Base-by-base conservation (phyloP, 2,113 vertebrate genomes). In the Eidolon helvum region DNA sequence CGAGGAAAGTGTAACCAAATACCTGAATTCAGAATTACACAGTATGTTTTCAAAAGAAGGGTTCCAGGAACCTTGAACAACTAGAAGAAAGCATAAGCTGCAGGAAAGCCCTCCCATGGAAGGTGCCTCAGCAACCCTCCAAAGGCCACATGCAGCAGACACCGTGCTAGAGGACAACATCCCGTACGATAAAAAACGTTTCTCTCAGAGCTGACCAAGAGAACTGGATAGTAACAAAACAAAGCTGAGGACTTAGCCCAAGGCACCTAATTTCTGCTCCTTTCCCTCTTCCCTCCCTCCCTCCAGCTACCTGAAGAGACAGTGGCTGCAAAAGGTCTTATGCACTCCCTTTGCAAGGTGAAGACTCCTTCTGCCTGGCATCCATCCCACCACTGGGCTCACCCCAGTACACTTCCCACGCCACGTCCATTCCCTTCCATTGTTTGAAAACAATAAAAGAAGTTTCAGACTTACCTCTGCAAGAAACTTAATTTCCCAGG, bases 391-490 rank as follows among this genome's bases (percentile, higher is more conserved):
- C 59, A 63, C 40, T 10, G 33, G 38, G 28, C 55, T 89, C 83
- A 74, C 21, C 22, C 38, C 69, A 82, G 61, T 0, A 33, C 43
- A 40, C 7, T n/a, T 45, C 75, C 78, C 57, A 72, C 22, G 63
- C 35, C 50, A 77, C 21, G 82, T 83, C 87, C 84, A 93, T 71
- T 82, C 90, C 87, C 57, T 95, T 68, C 80, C 48, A 26, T 6
- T 87, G 72, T 79, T 88, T 48, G 38, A 71, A 84, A 94, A 94
- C 48, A 87, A 40, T 63, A 79, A 63, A 94, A 93, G 68, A 94
- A 93, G 68, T 78, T 91, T 71, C 74, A 89, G 71, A 97, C 97
- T 98, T 97, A 97, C 97, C 97, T 97, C 69, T 93, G 88, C 90
- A 95, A 94, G 72, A 93, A 88, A 94, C 45, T 96, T 94, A 97